phyloP scores from a whole-genome alignment of 2,797 vertebrate species.

The Eurystomus glaucurus region DNA sequence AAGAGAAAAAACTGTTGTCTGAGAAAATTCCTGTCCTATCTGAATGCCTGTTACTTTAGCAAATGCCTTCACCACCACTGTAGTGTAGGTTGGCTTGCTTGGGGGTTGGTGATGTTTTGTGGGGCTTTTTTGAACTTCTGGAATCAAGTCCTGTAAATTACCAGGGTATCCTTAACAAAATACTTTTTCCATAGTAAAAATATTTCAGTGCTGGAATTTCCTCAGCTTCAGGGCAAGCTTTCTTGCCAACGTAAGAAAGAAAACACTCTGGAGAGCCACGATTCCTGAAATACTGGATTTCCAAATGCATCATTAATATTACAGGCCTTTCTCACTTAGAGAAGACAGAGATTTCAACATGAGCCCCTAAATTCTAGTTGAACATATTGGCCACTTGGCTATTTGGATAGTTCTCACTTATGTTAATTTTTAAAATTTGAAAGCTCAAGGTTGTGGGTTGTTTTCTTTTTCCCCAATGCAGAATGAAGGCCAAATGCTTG shows the following conservation, averaged over 20 bases:
- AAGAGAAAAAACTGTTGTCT: background rate
- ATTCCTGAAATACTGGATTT: background rate
- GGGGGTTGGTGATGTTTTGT: background rate
- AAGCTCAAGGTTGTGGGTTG: background rate
- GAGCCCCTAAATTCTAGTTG: background rate
- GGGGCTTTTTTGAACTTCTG: background rate
- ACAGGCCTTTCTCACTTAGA: background rate
- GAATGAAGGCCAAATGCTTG: constrained; percentile 41
- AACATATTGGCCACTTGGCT: background rate
- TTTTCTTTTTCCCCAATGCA: constrained; percentile 18
- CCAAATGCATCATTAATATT: background rate
- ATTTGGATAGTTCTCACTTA: constrained; percentile 2
- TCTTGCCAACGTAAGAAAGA: background rate
- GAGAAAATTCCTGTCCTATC: background rate
- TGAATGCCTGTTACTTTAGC: background rate
- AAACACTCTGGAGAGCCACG: background rate
- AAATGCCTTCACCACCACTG: background rate
- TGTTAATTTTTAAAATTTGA: constrained; percentile 2
- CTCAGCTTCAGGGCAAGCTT: background rate
- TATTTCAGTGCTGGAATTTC: background rate
- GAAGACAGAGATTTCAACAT: background rate
- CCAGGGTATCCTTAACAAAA: background rate
- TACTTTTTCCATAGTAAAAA: background rate
- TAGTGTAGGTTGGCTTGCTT: background rate
- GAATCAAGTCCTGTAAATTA: background rate